phyloP scores from a whole-genome alignment of 2,113 vertebrate species.

The Entomyzon cyanotis region DNA sequence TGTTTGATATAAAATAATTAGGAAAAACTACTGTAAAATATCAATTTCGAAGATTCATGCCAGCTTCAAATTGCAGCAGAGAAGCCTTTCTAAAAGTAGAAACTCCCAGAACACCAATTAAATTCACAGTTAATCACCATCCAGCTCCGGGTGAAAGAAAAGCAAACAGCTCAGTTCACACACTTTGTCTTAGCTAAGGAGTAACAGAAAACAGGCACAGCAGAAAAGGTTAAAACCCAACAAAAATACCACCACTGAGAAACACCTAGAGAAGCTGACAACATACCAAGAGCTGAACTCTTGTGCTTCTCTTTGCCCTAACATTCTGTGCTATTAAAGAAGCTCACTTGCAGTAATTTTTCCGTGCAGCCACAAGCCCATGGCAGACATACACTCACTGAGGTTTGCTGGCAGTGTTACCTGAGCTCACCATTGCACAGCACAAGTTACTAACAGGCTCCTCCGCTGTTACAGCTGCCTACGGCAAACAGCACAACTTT shows the following conservation, averaged over 20 bases:
- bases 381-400: not conserved
- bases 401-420: slow-evolving; percentile 65
- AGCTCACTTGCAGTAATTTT: slow-evolving; percentile 24
- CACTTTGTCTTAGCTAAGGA: slow-evolving; percentile 20
- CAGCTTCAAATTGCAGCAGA: not conserved
- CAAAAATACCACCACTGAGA: slow-evolving; percentile 17
- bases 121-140: slow-evolving; percentile 61
- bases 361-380: slow-evolving; percentile 62
- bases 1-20: slow-evolving; percentile 22
- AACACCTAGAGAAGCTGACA: slow-evolving; percentile 42
- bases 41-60: slow-evolving; percentile 60
- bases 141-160: slow-evolving; percentile 35
- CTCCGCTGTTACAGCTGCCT: slow-evolving; percentile 70
- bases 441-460: slow-evolving; percentile 72
- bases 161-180: slow-evolving; percentile 50
- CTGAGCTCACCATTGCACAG: slow-evolving; percentile 72
- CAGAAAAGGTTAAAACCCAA: slow-evolving; percentile 43
- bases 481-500: slow-evolving; percentile 75
- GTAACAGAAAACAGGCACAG: slow-evolving; percentile 68
- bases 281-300: not conserved
- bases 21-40: slow-evolving; percentile 29
- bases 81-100: slow-evolving; percentile 15
- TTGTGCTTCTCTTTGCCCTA: not conserved
- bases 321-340: slow-evolving; percentile 2
- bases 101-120: slow-evolving; percentile 31